Conservation (phyloP, 2,888 invertebrate species). For the Parnassius smintheus region DNA sequence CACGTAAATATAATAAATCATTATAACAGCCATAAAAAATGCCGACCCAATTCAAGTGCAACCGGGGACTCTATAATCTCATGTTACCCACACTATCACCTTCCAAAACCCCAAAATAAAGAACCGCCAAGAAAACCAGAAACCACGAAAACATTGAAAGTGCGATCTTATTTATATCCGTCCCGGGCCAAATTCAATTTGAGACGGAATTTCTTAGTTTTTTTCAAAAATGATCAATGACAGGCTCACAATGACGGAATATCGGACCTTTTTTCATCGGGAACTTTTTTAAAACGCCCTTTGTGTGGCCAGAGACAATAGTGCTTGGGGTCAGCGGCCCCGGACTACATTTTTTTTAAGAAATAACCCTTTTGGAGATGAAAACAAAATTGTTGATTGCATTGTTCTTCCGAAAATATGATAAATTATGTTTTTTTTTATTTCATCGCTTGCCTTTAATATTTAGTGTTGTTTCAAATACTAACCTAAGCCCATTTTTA, state of each 20-base stretch:
- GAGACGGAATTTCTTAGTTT: conserved; percentile 60
- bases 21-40: too few species aligned
- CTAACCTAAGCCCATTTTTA: too few species aligned
- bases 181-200: conserved; percentile 60
- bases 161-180: conserved; percentile 32
- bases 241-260: conserved; percentile 72
- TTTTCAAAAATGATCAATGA: conserved; percentile 77
- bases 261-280: conserved; percentile 49
- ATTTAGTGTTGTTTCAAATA: too few species aligned
- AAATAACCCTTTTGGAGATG: conserved; percentile 14
- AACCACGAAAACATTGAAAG: conserved; percentile 34
- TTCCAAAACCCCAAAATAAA: conserved; percentile 28
- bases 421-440: neutral
- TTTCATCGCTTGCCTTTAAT: too few species aligned
- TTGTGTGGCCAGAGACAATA: conserved; percentile 64
- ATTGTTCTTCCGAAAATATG: neutral
- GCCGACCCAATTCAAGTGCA: neutral
- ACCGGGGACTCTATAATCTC: neutral
- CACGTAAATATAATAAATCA: too few species aligned
- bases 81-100: conserved; percentile 14
- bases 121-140: conserved; percentile 31
- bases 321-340: conserved; percentile 56
- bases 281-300: conserved; percentile 47
- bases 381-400: conserved; percentile 4
- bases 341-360: conserved; percentile 35